Conservation (phyloP, 2,113 vertebrate species). For the Mastomys coucha region DNA sequence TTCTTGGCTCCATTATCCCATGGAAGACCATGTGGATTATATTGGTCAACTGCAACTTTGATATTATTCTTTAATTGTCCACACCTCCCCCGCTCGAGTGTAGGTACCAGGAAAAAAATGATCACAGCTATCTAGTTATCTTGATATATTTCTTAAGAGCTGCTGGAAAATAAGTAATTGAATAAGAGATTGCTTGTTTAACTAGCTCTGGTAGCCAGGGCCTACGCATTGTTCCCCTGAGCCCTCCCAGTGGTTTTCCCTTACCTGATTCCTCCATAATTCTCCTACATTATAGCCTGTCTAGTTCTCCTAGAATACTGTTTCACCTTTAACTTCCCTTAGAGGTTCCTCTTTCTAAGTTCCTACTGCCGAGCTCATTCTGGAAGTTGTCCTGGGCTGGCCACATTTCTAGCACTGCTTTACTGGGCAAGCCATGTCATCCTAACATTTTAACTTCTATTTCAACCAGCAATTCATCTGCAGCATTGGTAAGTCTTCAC, state of each 20-base stretch:
- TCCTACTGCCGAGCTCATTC: too few species aligned
- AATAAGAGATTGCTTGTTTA: not conserved
- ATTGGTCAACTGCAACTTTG: not conserved
- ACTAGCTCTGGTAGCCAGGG: not conserved
- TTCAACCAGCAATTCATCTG: fast-evolving
- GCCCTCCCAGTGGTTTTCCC: too few species aligned
- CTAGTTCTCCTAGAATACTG: not conserved
- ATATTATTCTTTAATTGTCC: not conserved
- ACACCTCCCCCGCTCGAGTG: fast-evolving
- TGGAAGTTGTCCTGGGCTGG: fast-evolving
- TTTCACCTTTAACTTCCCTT: not conserved
- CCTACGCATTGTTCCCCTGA: fast-evolving
- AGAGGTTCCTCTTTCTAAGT: not conserved
- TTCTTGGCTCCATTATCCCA: not conserved
- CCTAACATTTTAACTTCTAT: too few species aligned
- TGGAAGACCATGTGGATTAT: not conserved
- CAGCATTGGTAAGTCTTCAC: too few species aligned
- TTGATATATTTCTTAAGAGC: not conserved
- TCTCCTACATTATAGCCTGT: not conserved
- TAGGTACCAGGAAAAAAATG: not conserved
- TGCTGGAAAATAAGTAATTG: not conserved
- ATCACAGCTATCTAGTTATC: not conserved
- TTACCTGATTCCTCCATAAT: not conserved
- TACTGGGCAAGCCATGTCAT: not conserved
- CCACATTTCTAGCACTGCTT: not conserved